Conservation (phyloP, 2,888 invertebrate genomes). For the Eretmocerus hayati region DNA sequence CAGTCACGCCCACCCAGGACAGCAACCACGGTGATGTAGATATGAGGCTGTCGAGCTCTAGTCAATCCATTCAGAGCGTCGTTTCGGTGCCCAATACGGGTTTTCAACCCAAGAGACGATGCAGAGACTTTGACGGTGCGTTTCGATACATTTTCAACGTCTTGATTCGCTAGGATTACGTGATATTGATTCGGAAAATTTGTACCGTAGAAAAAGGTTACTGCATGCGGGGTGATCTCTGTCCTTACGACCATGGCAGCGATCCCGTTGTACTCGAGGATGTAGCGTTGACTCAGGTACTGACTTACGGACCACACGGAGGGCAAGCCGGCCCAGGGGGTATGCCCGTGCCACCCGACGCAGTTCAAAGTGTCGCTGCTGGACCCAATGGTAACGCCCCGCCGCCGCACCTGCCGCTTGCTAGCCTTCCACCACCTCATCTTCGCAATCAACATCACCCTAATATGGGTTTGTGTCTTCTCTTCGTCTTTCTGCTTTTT, state of each 20-base stretch:
- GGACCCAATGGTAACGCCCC: conserved; percentile 45
- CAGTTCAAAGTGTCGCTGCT: conserved; percentile 35
- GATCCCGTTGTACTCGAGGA: conserved; percentile 95
- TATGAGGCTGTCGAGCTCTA: conserved; percentile 49
- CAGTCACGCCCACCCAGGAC: conserved; percentile 54
- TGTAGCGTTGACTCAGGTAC: conserved; percentile 55
- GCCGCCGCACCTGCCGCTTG: conserved; percentile 42
- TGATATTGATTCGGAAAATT: too few relatives aligned
- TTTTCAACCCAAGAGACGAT: conserved; percentile 57
- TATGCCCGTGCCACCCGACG: conserved; percentile 33
- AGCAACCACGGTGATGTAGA: conserved; percentile 55
- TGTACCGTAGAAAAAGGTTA: conserved; percentile 85
- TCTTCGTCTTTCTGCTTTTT: too few relatives aligned
- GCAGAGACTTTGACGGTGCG: conserved; percentile 82
- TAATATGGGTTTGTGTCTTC: conserved; percentile 41
- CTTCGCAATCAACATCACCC: conserved; percentile 44
- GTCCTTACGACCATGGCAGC: conserved; percentile 93
- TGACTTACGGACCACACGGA: conserved; percentile 50
- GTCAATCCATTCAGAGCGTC: conserved; percentile 52
- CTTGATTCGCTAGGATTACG: too few relatives aligned
- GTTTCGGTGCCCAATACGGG: conserved; percentile 42
- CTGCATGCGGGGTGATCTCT: conserved; percentile 94
- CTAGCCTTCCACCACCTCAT: conserved; percentile 44
- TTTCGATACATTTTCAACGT: conserved; percentile 14
- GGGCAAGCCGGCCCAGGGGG: conserved; percentile 37